Evolutionary conservation across 2,888 invertebrate species (phyloP).

Genomic region (Mesorhabditis spiculigera): DNA sequence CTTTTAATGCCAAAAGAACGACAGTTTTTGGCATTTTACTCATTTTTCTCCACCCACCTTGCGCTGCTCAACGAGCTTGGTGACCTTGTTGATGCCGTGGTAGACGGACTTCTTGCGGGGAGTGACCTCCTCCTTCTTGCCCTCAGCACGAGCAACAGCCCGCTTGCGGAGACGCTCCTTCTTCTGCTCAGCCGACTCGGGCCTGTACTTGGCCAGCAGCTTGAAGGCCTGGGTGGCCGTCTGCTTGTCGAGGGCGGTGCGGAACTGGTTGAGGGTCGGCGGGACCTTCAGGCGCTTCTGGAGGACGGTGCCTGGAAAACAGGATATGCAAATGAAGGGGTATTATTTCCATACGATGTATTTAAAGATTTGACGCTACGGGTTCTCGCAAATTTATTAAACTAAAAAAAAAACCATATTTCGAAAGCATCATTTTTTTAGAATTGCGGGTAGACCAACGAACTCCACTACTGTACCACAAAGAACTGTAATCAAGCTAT

Average conservation of each 20-base stretch:
- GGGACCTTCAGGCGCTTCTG: conserved; percentile 95
- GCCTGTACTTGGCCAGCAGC: conserved; percentile 92
- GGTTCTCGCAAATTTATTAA: neutral
- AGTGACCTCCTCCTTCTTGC: conserved; percentile 78
- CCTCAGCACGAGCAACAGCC: conserved; percentile 76
- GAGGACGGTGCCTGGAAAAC: conserved; percentile 75
- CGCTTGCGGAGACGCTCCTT: conserved; percentile 83
- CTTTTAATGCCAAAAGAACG: too few relatives aligned
- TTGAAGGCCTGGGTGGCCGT: conserved; percentile 93
- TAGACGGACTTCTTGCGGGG: conserved; percentile 82
- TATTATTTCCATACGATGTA: neutral
- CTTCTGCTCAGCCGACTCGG: conserved; percentile 86
- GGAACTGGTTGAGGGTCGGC: conserved; percentile 97
- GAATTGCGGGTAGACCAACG: too few relatives aligned
- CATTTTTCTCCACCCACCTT: conserved; percentile 63
- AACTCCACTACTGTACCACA: too few relatives aligned
- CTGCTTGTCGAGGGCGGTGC: conserved; percentile 90
- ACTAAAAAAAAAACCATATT: neutral
- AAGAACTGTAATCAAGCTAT: too few relatives aligned
- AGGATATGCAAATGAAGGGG: neutral
- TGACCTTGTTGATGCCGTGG: conserved; percentile 81
- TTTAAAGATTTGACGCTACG: neutral
- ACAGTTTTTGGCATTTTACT: too few relatives aligned
- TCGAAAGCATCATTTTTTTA: neutral
- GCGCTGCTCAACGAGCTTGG: conserved; percentile 92